Percentiles rank a stretch among this genome's conserved stretches.
Evolutionary conservation across 2,113 vertebrate genomes (phyloP).

Genomic region (Trachemys scripta): DNA sequence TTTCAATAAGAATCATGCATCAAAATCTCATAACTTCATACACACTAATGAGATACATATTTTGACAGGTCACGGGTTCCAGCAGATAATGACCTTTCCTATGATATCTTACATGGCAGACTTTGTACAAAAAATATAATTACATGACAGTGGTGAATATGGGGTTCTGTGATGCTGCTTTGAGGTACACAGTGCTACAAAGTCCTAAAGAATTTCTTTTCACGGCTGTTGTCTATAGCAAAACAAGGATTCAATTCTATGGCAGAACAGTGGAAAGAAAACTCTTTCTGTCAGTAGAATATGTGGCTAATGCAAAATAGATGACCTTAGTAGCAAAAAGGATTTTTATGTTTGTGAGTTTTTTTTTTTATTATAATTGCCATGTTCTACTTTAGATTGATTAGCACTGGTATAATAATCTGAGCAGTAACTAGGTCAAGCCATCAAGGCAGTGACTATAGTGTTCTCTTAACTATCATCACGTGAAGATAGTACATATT

Average conservation of each 20-base stretch:
- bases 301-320: background rate
- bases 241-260: background rate
- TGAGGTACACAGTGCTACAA: no score
- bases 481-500: no score
- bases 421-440: background rate
- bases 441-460: background rate
- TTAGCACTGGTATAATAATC: background rate
- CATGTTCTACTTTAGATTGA: background rate
- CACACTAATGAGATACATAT: no score
- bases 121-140: no score
- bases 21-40: no score
- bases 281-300: background rate
- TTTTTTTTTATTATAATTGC: rapidly evolving
- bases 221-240: background rate
- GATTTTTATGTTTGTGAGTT: rapidly evolving
- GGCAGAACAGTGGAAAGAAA: background rate
- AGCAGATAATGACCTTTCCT: no score
- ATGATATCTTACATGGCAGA: no score
- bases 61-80: no score
- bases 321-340: rapidly evolving
- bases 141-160: no score
- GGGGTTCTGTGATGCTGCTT: no score
- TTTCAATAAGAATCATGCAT: no score
- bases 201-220: background rate
- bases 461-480: rapidly evolving